Base-by-base conservation (phyloP, 1,140 invertebrate genomes). In the Eupristina koningsbergeri region DNA sequence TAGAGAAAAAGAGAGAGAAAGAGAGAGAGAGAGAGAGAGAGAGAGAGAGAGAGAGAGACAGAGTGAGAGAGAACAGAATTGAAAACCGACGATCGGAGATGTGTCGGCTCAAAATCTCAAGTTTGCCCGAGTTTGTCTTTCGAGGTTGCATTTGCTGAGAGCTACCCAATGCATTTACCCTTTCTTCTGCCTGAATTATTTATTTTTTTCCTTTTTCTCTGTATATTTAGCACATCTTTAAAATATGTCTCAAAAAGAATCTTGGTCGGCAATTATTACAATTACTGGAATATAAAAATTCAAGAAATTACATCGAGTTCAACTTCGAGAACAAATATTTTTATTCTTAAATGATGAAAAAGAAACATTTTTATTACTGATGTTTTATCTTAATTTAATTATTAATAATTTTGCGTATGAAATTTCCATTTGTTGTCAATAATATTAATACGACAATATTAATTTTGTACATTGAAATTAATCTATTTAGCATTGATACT, bases 101-200 rank as follows among this genome's bases (percentile, higher is more conserved):
- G 67, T 61, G 63, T 61, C 26, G 31, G 58, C 19, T 15, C n/a
- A 58, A 76, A 58, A 22, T 47, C 13, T 41, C n/a, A 19, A 26
- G 9, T 45, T 36, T 36, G 17, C 3, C n/a, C 3, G 34, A 29
- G 34, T 39, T 5, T 61, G 34, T 50, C 22, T 15, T 58, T n/a
- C 3, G 29, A 69, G 39, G 63, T 80, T 80, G 64, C 77, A 69
- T 50, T 31, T 50, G 63, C n/a, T 69, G 47, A 80, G 77, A 29
- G 63, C 39, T 58, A 50, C 47, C 61, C 7, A n/a, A 0, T 36
- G 50, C 17, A 53, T 53, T 53, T 9, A 53, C 31, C 0, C 11
- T 36, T 53, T 34, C 8, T 29, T 22, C 17, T 11, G 41, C 5
- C 41, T 31, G 5, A 3, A 17, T 74, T n/a, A 17, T 47, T 74